phyloP scores from a whole-genome alignment of 2,797 vertebrate genomes.

The Chromis chromis region DNA sequence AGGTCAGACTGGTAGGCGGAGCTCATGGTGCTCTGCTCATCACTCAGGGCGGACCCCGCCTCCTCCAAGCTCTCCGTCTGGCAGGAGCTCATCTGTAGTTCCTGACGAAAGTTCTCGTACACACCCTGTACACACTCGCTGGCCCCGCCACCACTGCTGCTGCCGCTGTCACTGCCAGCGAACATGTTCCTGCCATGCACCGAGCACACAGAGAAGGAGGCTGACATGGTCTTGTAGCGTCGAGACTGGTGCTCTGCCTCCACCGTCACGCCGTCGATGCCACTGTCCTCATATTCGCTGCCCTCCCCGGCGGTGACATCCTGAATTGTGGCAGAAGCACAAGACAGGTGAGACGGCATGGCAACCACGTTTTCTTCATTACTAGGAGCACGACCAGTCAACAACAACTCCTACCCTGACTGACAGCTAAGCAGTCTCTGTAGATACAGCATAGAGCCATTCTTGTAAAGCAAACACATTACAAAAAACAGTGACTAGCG shows the following conservation, averaged over 20 bases:
- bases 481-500: conserved; percentile 1
- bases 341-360: conserved; percentile 68
- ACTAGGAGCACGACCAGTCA: conserved; percentile 7
- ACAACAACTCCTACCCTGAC: conserved; percentile 5
- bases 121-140: conserved; percentile 84
- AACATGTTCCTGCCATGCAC: conserved; percentile 87
- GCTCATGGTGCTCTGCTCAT: conserved; percentile 95
- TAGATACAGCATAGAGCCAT: conserved; percentile 17
- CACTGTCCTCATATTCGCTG: conserved; percentile 96
- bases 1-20: conserved; percentile 93
- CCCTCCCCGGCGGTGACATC: conserved; percentile 92
- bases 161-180: conserved; percentile 92
- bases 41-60: conserved; percentile 91
- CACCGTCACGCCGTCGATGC: conserved; percentile 90
- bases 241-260: conserved; percentile 91
- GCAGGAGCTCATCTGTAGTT: conserved; percentile 88
- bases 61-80: conserved; percentile 88
- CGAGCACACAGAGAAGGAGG: conserved; percentile 91
- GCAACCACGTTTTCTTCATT: conserved; percentile 39
- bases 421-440: conserved; percentile 16
- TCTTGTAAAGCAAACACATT: conserved; percentile 38
- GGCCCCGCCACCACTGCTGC: conserved; percentile 90
- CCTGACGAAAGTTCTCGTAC: conserved; percentile 96
- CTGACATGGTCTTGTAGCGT: conserved; percentile 94
- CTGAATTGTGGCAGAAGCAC: conserved; percentile 75